These are phyloP conservation scores for Drosophila planitibia DNA, from an alignment of 2,888 invertebrate genomes.

Conservation along the genomic window DNA sequence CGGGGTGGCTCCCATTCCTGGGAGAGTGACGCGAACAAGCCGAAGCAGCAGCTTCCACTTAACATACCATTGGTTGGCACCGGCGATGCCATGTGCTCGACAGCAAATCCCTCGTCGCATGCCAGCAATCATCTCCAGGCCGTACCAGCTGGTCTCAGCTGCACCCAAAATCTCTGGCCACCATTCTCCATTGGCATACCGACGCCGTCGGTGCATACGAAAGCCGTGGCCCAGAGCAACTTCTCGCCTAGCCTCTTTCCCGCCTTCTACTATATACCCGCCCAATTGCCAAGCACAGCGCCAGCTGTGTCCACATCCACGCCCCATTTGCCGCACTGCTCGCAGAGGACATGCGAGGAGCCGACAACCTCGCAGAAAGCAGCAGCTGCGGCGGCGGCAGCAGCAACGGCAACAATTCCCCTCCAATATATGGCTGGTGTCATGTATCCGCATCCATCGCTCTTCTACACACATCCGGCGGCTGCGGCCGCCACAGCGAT, in stretches of 20 bases:
- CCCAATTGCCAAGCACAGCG: slow-evolving; percentile 33
- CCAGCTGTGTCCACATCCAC: slow-evolving; percentile 1
- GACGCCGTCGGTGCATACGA: slow-evolving; percentile 67
- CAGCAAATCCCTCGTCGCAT: background rate
- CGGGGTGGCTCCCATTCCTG: slow-evolving; percentile 88
- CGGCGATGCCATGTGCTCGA: slow-evolving; percentile 11
- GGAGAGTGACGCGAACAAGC: slow-evolving; percentile 87
- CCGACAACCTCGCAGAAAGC: slow-evolving; percentile 74
- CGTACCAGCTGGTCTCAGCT: slow-evolving; percentile 46
- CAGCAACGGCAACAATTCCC: slow-evolving; percentile 74
- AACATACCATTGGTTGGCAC: background rate
- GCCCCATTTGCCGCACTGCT: background rate
- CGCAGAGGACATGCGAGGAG: slow-evolving; percentile 52
- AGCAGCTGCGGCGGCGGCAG: slow-evolving; percentile 39
- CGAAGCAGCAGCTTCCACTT: slow-evolving; percentile 86
- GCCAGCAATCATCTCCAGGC: slow-evolving; percentile 37
- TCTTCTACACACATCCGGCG: slow-evolving; percentile 87
- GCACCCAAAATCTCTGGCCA: slow-evolving; percentile 86
- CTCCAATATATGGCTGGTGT: slow-evolving; percentile 89
- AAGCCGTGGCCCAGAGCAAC: slow-evolving; percentile 76
- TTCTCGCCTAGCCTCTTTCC: slow-evolving; percentile 86
- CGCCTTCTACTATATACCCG: slow-evolving; percentile 87
- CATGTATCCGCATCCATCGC: slow-evolving; percentile 87
- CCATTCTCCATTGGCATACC: slow-evolving; percentile 87
- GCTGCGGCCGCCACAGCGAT: slow-evolving; percentile 83